phyloP scores from a whole-genome alignment of 2,797 vertebrate genomes.

The Myioborus melanocephalus region DNA sequence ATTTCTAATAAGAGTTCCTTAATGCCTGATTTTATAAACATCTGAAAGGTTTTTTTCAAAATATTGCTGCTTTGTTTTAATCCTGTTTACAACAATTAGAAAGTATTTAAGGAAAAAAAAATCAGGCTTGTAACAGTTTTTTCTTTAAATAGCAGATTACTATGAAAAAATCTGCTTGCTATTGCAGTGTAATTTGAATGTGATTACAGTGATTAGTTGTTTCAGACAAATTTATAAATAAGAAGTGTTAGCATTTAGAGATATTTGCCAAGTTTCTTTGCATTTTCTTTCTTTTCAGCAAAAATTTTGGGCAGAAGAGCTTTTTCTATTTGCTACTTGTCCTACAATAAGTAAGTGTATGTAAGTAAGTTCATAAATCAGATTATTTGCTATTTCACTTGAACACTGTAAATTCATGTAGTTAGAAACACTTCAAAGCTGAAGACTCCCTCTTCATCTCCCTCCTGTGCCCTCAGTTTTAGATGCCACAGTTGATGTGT shows the following conservation, averaged over 20 bases:
- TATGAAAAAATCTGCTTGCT: neutral
- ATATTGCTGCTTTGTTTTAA: neutral
- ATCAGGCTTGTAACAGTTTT: neutral
- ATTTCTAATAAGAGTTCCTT: neutral
- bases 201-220: constrained; percentile 8
- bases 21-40: neutral
- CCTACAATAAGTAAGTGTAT: neutral
- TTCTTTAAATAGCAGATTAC: neutral
- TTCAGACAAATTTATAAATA: neutral
- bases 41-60: neutral
- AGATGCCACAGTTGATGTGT: neutral
- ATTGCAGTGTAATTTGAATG: neutral
- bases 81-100: neutral
- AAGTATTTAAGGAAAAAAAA: neutral
- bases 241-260: neutral
- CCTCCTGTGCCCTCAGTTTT: neutral
- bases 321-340: neutral
- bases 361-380: neutral
- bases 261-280: neutral
- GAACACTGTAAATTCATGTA: neutral
- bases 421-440: neutral
- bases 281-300: neutral
- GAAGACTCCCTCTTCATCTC: neutral
- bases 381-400: neutral
- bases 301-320: neutral